phyloP scores from a whole-genome alignment of 2,888 invertebrate species.

The Caradrina clavipalpis region DNA sequence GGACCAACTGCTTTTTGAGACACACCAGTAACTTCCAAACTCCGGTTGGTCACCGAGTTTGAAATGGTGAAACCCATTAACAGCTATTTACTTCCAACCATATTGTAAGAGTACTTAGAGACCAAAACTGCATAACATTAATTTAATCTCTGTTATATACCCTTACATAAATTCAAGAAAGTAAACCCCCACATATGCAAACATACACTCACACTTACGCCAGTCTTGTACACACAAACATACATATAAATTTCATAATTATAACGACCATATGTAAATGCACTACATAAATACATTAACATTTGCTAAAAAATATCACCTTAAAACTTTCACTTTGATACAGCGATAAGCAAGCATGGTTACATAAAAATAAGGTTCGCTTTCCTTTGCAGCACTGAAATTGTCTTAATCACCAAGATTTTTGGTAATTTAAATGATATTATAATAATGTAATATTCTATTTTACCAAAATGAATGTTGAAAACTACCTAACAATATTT shows the following conservation, averaged over 20 bases:
- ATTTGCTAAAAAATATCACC: slow-evolving; percentile 3
- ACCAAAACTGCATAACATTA: not conserved
- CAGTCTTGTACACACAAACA: not conserved
- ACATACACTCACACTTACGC: not conserved
- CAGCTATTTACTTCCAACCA: not conserved
- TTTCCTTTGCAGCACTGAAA: slow-evolving; percentile 1
- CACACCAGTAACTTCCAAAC: no score
- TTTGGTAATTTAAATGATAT: slow-evolving; percentile 6
- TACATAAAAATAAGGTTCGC: not conserved
- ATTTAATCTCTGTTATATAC: no score
- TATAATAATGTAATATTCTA: slow-evolving; percentile 9
- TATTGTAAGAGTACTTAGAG: not conserved
- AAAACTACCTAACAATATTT: not conserved
- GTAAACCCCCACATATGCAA: not conserved
- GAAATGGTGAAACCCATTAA: no score
- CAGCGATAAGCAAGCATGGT: not conserved
- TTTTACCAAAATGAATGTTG: not conserved
- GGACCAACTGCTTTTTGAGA: no score
- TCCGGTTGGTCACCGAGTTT: no score
- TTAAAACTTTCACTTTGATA: slow-evolving; percentile 22
- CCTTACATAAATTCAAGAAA: not conserved
- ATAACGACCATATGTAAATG: slow-evolving; percentile 7
- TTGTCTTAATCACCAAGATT: not conserved
- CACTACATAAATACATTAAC: not conserved
- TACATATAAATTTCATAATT: not conserved